Conservation (phyloP, 2,797 vertebrate species). For the Intellagama lesueurii region DNA sequence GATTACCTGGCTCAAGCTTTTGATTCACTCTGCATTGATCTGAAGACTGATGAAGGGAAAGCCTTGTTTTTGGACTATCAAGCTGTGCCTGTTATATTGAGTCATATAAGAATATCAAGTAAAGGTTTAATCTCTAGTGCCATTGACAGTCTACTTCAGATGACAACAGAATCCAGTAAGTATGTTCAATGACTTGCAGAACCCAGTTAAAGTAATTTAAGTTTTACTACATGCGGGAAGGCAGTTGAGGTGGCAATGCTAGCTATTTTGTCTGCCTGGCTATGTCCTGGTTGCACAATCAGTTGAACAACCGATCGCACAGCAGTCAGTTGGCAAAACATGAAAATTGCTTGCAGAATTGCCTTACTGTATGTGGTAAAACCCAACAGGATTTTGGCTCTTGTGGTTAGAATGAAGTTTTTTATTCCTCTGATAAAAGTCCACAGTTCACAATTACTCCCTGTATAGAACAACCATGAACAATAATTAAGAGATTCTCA, state of each 20-base stretch:
- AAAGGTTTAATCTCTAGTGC: constrained; percentile 80
- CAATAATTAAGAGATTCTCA: too few relatives aligned
- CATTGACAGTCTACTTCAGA: constrained; percentile 87
- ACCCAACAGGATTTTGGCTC: too few relatives aligned
- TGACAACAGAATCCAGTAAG: constrained; percentile 88
- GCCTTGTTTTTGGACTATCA: constrained; percentile 86
- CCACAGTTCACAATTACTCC: too few relatives aligned
- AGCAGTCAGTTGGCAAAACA: too few relatives aligned
- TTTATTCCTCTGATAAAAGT: too few relatives aligned
- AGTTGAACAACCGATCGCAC: too few relatives aligned
- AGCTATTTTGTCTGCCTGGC: neutral
- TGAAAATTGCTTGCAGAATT: too few relatives aligned
- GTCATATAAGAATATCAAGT: constrained; percentile 79
- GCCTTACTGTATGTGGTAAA: too few relatives aligned
- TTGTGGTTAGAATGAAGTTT: too few relatives aligned
- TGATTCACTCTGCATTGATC: constrained; percentile 80
- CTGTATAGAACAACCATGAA: too few relatives aligned
- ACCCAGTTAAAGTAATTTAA: neutral
- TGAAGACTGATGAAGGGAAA: constrained; percentile 86
- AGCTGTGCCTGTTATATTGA: constrained; percentile 81
- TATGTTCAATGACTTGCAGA: constrained; percentile 29
- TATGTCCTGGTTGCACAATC: too few relatives aligned
- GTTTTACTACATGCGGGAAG: too few relatives aligned
- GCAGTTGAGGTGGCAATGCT: neutral
- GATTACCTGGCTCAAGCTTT: constrained; percentile 88